Evolutionary conservation across 2,797 vertebrate genomes (phyloP).

Genomic region (Echeneis naucrates): DNA sequence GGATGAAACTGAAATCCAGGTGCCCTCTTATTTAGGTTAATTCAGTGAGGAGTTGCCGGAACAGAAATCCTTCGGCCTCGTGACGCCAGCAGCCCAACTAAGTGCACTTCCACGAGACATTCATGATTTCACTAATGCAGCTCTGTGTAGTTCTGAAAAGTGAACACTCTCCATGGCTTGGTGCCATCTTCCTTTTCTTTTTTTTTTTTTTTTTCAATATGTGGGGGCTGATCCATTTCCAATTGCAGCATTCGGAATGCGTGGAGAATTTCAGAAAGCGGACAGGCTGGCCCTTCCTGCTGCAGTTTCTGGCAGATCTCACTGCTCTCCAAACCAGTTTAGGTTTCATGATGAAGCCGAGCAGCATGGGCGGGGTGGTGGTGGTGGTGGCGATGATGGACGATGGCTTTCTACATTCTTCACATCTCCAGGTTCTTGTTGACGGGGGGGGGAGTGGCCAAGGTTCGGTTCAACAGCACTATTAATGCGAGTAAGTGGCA

Average conservation of each 20-base stretch:
- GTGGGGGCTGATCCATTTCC: constrained; percentile 33
- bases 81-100: constrained; percentile 7
- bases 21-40: constrained; percentile 16
- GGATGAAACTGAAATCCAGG: not conserved
- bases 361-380: not conserved
- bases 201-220: not conserved
- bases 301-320: constrained; percentile 18
- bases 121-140: constrained; percentile 17
- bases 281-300: constrained; percentile 11
- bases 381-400: not conserved
- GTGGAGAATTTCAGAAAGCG: constrained; percentile 54
- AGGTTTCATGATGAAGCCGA: constrained; percentile 27
- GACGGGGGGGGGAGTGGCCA: constrained; percentile 55
- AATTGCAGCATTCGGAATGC: constrained; percentile 52
- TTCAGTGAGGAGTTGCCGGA: constrained; percentile 23
- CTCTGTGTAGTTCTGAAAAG: constrained; percentile 26
- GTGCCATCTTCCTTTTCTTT: constrained; percentile 13
- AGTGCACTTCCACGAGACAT: constrained; percentile 29
- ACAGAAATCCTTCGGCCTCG: constrained; percentile 2
- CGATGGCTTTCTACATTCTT: constrained; percentile 6
- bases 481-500: constrained; percentile 58
- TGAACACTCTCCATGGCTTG: constrained; percentile 15
- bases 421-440: constrained; percentile 30
- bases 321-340: constrained; percentile 15
- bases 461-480: constrained; percentile 28